Conservation (phyloP, 2,888 invertebrate species). For the Caenorhabditis angaria region DNA sequence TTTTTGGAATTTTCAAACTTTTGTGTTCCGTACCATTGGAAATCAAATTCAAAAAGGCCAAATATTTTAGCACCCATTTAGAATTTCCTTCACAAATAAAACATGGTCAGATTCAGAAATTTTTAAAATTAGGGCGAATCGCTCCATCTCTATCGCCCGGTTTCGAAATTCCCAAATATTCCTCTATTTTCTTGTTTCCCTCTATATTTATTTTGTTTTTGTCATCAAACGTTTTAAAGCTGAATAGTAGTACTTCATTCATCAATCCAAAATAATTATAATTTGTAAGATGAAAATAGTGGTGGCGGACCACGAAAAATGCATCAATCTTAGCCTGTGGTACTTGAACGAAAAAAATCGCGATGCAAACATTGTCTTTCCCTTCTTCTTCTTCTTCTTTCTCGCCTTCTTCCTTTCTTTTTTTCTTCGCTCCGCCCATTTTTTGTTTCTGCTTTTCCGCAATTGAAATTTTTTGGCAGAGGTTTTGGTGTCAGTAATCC, state of each 20-base stretch:
- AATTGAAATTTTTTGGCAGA: background rate
- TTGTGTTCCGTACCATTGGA: no score
- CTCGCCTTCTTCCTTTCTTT: background rate
- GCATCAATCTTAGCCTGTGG: background rate
- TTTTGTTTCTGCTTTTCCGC: background rate
- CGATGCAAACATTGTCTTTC: background rate
- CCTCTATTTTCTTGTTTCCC: background rate
- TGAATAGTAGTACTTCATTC: background rate
- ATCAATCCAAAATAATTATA: slow-evolving; percentile 2
- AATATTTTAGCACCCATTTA: no score
- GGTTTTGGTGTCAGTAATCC: background rate
- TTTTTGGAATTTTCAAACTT: no score
- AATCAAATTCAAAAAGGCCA: no score
- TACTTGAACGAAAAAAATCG: slow-evolving; percentile 2
- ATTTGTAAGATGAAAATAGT: background rate
- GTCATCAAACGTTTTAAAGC: background rate
- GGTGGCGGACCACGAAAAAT: background rate
- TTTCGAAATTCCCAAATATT: no score
- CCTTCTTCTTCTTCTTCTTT: background rate
- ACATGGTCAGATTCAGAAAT: no score
- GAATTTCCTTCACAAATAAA: no score
- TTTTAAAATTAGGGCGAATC: no score
- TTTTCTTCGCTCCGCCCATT: background rate
- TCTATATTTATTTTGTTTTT: slow-evolving; percentile 3
- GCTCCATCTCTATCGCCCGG: no score